Percentiles rank a stretch among this genome's conserved stretches.
phyloP scores from a whole-genome alignment of 2,113 vertebrate genomes.

The Delphinapterus leucas region DNA sequence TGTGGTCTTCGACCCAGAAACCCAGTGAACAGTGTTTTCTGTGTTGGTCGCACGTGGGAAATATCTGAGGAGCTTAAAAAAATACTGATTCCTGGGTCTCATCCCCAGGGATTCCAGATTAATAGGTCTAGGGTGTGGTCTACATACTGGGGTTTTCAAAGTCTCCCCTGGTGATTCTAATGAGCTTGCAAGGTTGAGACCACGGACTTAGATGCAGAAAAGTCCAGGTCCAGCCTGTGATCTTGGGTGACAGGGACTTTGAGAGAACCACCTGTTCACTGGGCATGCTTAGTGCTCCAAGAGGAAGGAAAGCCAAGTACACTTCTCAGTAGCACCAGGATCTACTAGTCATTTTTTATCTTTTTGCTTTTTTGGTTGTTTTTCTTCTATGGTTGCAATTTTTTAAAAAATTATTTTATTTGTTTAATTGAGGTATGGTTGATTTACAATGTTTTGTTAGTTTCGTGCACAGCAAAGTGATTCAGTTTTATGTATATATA shows the following conservation, averaged over 20 bases:
- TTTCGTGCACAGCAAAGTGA: background rate
- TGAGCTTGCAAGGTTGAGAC: background rate
- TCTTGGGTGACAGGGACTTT: background rate
- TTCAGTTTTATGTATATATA: background rate
- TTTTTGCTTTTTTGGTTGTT: background rate
- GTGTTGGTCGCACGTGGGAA: background rate
- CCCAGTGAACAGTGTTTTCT: background rate
- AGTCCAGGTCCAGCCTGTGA: background rate
- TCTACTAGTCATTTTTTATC: background rate
- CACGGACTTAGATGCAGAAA: background rate
- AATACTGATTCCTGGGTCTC: background rate
- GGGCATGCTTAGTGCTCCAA: background rate
- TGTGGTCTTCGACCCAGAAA: background rate
- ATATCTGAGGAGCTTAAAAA: background rate
- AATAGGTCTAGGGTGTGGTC: background rate
- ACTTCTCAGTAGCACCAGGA: background rate
- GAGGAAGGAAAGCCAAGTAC: background rate
- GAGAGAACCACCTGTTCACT: background rate
- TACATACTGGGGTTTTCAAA: background rate
- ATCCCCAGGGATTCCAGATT: background rate
- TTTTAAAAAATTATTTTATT: background rate
- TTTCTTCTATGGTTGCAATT: background rate
- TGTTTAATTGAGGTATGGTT: background rate
- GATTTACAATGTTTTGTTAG: background rate
- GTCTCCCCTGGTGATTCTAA: background rate